Conservation (phyloP, 2,888 invertebrate species). For the Rhagophthalmus giganteus region DNA sequence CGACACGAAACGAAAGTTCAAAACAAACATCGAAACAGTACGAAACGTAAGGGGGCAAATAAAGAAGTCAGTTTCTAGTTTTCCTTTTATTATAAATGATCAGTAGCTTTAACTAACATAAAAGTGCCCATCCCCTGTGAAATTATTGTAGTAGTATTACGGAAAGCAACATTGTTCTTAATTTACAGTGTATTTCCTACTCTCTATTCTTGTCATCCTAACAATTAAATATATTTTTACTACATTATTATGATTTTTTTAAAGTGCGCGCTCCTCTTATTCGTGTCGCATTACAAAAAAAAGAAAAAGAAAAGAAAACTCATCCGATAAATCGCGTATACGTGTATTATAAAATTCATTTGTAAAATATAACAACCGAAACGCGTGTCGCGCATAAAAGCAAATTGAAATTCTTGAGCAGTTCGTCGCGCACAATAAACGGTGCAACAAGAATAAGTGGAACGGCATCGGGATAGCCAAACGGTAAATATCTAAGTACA, state of each 20-base stretch:
- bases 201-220: conserved; percentile 54
- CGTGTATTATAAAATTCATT: conserved; percentile 15
- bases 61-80: too few relatives aligned
- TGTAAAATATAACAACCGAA: conserved; percentile 12
- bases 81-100: conserved; percentile 56
- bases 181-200: conserved; percentile 53
- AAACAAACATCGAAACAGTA: too few relatives aligned
- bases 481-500: conserved; percentile 49
- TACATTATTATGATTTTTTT: conserved; percentile 44
- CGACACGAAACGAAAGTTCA: too few relatives aligned
- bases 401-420: conserved; percentile 14
- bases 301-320: conserved; percentile 7
- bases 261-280: conserved; percentile 12
- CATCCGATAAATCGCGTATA: conserved; percentile 20
- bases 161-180: conserved; percentile 54
- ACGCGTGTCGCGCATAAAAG: conserved; percentile 9
- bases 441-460: conserved; percentile 12
- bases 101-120: conserved; percentile 56
- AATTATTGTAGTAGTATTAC: conserved; percentile 49
- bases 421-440: conserved; percentile 11
- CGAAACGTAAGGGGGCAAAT: too few relatives aligned
- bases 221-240: conserved; percentile 52
- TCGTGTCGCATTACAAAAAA: conserved; percentile 17
- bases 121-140: conserved; percentile 57
- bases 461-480: conserved; percentile 32